Conservation (phyloP, 1,140 invertebrate species). For the Magallana ariakensis region DNA sequence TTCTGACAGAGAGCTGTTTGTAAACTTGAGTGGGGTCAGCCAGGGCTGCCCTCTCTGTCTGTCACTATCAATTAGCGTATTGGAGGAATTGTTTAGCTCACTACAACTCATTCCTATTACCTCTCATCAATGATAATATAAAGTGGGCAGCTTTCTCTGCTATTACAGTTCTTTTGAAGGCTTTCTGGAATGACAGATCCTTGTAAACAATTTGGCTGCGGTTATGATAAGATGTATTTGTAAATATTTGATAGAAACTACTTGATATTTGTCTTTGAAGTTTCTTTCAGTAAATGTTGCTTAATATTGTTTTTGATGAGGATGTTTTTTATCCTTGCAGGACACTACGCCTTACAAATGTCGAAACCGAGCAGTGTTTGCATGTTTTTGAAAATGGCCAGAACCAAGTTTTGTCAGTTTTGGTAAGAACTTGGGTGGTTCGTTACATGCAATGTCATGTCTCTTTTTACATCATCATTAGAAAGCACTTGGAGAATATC, state of each 20-base stretch:
- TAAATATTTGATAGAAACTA: constrained; percentile 36
- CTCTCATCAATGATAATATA: constrained; percentile 19
- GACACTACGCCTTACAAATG: constrained; percentile 66
- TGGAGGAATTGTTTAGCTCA: constrained; percentile 24
- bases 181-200: constrained; percentile 21
- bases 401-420: constrained; percentile 61
- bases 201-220: constrained; percentile 29
- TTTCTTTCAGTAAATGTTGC: constrained; percentile 38
- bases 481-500: constrained; percentile 5
- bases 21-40: constrained; percentile 37
- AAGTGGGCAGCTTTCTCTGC: constrained; percentile 9
- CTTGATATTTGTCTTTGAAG: constrained; percentile 36
- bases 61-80: constrained; percentile 34
- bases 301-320: constrained; percentile 20
- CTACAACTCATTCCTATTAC: constrained; percentile 31
- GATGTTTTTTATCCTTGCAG: constrained; percentile 50
- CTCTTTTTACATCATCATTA: constrained; percentile 5
- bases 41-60: constrained; percentile 28
- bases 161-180: neutral
- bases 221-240: constrained; percentile 37
- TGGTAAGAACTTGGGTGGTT: constrained; percentile 59
- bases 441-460: neutral
- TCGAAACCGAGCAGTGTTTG: constrained; percentile 63
- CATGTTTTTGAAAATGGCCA: constrained; percentile 62
- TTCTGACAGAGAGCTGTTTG: constrained; percentile 29